These are phyloP conservation scores for Sarcoramphus papa DNA, from an alignment of 2,797 vertebrate genomes.

Conservation along the genomic window DNA sequence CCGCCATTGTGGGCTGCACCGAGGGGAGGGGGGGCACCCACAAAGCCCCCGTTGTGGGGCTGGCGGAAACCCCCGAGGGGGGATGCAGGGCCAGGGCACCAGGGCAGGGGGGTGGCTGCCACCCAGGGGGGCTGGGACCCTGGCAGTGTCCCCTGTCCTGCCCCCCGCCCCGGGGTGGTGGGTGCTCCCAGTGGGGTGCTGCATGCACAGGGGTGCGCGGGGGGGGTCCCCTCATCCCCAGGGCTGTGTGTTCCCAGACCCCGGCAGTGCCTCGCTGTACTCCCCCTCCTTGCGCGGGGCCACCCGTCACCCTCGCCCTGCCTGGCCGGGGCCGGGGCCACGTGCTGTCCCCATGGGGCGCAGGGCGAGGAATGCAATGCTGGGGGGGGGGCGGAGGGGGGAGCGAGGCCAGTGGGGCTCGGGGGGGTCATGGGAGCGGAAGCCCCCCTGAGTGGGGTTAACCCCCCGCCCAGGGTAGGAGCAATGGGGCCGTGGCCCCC, in stretches of 20 bases:
- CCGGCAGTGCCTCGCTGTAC: not conserved
- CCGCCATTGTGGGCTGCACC: not conserved
- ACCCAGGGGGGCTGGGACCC: not conserved
- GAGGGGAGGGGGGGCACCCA: not conserved
- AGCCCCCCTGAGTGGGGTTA: not conserved
- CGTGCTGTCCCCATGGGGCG: not conserved
- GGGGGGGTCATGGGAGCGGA: not conserved
- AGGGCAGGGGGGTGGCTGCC: not conserved
- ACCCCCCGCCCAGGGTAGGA: not conserved
- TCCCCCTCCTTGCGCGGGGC: not conserved
- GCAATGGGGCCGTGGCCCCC: not conserved
- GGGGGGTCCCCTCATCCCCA: not conserved
- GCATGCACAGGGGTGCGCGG: not conserved
- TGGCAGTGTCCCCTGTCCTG: not conserved
- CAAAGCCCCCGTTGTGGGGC: slow-evolving; percentile 32
- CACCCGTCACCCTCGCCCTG: slow-evolving; percentile 19
- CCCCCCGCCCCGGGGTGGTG: not conserved
- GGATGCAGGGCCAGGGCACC: not conserved
- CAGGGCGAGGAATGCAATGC: not conserved
- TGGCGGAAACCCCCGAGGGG: not conserved
- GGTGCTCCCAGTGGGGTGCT: not conserved
- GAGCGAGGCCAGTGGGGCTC: not conserved
- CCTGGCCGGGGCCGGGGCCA: not conserved
- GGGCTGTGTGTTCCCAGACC: not conserved
- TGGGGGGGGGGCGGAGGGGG: not conserved